Evolutionary conservation across 2,113 vertebrate species (phyloP).

Genomic region (Gorsachius goisagi): DNA sequence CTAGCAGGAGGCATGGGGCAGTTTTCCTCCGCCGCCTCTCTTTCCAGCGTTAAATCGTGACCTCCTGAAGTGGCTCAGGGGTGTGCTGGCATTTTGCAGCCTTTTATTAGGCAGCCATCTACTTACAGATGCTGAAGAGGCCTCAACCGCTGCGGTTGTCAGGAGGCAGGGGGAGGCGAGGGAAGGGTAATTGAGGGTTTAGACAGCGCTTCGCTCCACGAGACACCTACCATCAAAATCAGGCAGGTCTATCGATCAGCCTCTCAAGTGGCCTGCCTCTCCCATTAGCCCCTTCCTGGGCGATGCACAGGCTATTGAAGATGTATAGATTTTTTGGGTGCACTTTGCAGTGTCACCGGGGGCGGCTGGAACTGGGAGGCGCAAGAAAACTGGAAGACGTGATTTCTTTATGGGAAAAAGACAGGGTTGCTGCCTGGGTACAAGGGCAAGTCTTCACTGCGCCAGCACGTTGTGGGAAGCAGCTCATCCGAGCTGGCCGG

Average conservation of each 20-base stretch:
- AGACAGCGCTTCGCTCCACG: not conserved
- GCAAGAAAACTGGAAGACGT: not conserved
- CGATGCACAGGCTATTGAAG: not conserved
- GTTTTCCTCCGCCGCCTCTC: not conserved
- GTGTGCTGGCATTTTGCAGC: conserved; percentile 40
- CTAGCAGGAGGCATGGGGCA: not conserved
- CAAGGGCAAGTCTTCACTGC: not conserved
- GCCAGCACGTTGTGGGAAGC: not conserved
- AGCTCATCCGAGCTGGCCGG: fast-evolving
- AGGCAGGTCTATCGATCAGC: conserved; percentile 24
- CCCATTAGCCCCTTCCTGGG: conserved; percentile 30
- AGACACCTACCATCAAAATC: not conserved
- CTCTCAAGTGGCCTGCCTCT: conserved; percentile 47
- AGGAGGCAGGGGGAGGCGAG: not conserved
- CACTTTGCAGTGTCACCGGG: not conserved
- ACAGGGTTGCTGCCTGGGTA: not conserved
- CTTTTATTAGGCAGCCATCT: conserved; percentile 12
- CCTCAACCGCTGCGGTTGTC: not conserved
- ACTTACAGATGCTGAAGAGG: not conserved
- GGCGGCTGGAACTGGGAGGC: not conserved
- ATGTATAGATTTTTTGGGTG: conserved; percentile 7
- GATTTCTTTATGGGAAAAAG: not conserved
- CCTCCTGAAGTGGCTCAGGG: conserved; percentile 6
- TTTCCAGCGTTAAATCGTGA: not conserved
- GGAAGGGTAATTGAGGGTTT: conserved; percentile 51